A percentile compares a stretch with the other conserved stretches of the same genome.
Evolutionary conservation across 2,888 invertebrate genomes (phyloP).

Genomic region (Rapana venosa): DNA sequence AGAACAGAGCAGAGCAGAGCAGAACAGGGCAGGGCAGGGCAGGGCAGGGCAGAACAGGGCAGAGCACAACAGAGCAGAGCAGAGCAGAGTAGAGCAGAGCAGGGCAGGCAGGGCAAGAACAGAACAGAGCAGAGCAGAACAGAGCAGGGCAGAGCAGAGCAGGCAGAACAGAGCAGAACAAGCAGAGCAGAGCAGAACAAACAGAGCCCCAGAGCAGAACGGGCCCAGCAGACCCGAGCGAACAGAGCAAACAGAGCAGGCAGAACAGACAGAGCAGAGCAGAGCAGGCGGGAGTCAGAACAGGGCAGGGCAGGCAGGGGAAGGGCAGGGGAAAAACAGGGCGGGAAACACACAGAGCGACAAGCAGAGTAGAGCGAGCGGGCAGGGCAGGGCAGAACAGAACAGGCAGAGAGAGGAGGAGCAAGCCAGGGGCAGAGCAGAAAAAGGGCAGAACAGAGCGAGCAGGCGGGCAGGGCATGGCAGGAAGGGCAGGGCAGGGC

Average conservation of each 20-base stretch:
- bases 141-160: neutral
- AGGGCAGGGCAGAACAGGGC: neutral
- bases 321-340: too few species aligned
- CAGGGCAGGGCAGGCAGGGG: neutral
- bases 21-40: neutral
- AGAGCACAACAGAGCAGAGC: conserved; percentile 12
- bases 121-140: neutral
- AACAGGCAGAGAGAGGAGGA: too few species aligned
- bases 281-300: neutral
- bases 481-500: neutral
- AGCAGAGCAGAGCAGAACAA: neutral
- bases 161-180: neutral
- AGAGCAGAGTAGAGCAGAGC: neutral
- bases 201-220: neutral
- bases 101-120: neutral
- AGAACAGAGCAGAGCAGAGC: conserved; percentile 1
- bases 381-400: neutral
- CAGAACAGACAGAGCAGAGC: neutral
- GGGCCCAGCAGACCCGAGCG: neutral
- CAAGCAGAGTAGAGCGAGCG: neutral
- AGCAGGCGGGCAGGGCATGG: too few species aligned
- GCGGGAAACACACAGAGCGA: too few species aligned
- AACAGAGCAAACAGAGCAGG: too few species aligned
- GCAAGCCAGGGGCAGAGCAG: neutral
- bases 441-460: neutral